A percentile compares a stretch with the other conserved stretches of the same genome.
Evolutionary conservation across 2,888 invertebrate genomes (phyloP).

Genomic region (Hyposoter didymator): DNA sequence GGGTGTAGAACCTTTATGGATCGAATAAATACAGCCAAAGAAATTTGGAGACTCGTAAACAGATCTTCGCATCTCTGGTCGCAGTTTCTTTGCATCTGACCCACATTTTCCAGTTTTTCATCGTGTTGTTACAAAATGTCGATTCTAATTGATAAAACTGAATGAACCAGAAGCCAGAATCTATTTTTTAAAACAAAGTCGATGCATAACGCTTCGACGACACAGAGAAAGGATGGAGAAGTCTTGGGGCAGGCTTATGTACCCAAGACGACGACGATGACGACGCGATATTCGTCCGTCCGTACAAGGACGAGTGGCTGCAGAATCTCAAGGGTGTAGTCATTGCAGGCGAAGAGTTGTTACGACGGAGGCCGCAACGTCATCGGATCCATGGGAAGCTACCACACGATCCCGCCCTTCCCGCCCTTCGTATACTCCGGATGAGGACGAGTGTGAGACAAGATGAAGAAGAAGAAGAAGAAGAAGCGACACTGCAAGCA

Average conservation of each 20-base stretch:
- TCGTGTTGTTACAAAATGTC: no score
- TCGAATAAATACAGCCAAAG: slow-evolving; percentile 19
- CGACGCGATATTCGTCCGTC: slow-evolving; percentile 44
- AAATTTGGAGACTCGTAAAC: slow-evolving; percentile 31
- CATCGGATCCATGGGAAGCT: slow-evolving; percentile 71
- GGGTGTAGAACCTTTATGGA: slow-evolving; percentile 23
- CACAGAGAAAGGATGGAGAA: slow-evolving; percentile 13
- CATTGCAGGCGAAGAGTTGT: slow-evolving; percentile 80
- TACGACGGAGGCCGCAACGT: slow-evolving; percentile 75
- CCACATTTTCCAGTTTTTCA: no score
- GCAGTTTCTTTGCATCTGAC: background rate
- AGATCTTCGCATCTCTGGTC: slow-evolving; percentile 11
- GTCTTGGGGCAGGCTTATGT: slow-evolving; percentile 23
- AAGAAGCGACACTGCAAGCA: slow-evolving; percentile 58
- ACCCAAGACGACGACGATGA: slow-evolving; percentile 38
- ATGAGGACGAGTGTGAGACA: slow-evolving; percentile 36
- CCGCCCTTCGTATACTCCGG: slow-evolving; percentile 61
- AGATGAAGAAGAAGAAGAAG: slow-evolving; percentile 41
- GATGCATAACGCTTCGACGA: background rate
- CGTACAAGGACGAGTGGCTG: slow-evolving; percentile 73
- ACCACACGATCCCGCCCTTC: slow-evolving; percentile 65
- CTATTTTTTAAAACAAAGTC: background rate
- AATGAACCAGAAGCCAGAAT: no score
- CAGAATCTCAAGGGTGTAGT: slow-evolving; percentile 81
- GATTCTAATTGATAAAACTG: no score